Evolutionary conservation across 2,113 vertebrate species (phyloP).

Genomic region (Chionis minor): DNA sequence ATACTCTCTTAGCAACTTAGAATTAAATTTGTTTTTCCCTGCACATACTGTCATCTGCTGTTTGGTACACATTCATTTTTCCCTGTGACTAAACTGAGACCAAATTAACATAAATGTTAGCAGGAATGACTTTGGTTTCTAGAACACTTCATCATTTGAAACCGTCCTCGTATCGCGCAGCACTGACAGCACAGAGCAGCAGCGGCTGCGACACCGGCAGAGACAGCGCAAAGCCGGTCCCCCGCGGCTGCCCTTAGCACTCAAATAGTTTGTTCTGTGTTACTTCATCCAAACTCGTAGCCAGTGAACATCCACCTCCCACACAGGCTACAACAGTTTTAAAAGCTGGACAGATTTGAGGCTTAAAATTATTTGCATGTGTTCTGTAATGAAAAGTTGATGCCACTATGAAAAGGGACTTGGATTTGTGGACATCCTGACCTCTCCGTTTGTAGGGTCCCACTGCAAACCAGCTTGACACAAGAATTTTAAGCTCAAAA

Average conservation of each 20-base stretch:
- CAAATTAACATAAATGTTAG: conserved; percentile 11
- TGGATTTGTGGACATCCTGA: neutral
- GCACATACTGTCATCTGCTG: conserved; percentile 9
- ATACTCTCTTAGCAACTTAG: neutral
- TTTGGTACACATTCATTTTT: neutral
- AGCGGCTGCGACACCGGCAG: too few relatives aligned
- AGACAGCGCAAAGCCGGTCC: accelerated
- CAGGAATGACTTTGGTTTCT: neutral
- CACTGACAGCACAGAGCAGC: accelerated
- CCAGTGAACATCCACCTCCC: neutral
- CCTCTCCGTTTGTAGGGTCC: neutral
- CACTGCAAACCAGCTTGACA: neutral
- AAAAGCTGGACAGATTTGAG: neutral
- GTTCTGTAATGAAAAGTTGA: neutral
- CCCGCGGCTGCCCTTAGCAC: neutral
- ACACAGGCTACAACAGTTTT: neutral
- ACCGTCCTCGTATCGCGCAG: neutral
- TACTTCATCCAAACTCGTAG: neutral
- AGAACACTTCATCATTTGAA: neutral
- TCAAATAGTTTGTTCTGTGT: neutral
- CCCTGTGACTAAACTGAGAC: conserved; percentile 12
- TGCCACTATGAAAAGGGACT: neutral
- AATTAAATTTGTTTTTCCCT: neutral
- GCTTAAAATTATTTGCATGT: neutral
- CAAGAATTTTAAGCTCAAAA: neutral